Conservation (phyloP, 2,113 vertebrate species). For the Grus americana region DNA sequence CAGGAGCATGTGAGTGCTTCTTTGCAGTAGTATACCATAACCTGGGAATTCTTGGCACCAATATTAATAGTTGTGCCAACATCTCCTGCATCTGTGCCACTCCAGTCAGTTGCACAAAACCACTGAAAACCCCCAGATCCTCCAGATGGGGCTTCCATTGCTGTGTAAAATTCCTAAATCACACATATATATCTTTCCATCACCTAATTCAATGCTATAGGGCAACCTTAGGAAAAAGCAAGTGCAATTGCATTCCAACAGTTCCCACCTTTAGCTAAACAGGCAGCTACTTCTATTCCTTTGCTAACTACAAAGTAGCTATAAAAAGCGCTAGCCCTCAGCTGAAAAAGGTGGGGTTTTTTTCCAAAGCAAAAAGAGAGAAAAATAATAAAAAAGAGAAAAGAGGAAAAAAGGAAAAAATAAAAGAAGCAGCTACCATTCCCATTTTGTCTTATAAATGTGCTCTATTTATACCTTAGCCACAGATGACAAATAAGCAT, state of each 20-base stretch:
- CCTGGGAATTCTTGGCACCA: not conserved
- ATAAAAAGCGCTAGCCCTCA: not conserved
- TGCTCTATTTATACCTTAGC: not conserved
- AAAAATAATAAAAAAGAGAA: not conserved
- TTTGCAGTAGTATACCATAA: not conserved
- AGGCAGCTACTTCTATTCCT: not conserved
- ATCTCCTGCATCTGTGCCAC: not conserved
- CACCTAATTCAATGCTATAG: not conserved
- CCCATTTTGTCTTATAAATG: not conserved
- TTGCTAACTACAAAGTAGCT: not conserved
- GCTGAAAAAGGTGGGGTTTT: not conserved
- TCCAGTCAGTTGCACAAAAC: not conserved
- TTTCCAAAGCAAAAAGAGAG: not conserved
- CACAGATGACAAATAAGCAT: not conserved
- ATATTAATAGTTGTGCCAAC: not conserved
- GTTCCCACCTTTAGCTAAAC: not conserved
- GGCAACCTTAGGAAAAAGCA: not conserved
- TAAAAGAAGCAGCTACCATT: not conserved
- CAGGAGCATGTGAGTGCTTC: not conserved
- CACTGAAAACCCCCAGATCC: not conserved
- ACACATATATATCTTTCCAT: not conserved
- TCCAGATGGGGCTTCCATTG: not conserved
- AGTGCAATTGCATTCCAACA: not conserved
- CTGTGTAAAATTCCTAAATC: not conserved
- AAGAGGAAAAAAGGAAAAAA: not conserved